Evolutionary conservation across 2,797 vertebrate genomes (phyloP).

Genomic region (Alfaro cultratus): DNA sequence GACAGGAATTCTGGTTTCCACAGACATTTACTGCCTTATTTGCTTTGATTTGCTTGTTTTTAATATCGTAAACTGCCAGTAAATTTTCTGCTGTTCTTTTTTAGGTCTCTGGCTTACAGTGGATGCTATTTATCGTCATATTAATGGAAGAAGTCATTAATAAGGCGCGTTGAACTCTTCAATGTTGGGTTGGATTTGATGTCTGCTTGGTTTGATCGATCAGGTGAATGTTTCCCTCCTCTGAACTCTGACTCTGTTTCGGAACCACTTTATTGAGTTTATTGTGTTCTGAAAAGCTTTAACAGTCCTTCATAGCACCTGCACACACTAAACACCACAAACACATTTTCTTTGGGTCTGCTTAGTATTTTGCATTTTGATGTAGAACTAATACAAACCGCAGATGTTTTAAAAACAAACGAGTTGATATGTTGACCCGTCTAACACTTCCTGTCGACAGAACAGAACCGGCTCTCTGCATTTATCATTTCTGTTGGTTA

Average conservation of each 20-base stretch:
- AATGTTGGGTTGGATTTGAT: neutral
- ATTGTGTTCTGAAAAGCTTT: neutral
- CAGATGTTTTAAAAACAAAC: neutral
- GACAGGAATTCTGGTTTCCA: slow-evolving; percentile 18
- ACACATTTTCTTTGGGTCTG: neutral
- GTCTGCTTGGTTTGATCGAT: neutral
- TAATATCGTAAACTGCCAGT: slow-evolving; percentile 26
- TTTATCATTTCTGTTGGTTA: neutral
- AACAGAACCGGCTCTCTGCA: neutral
- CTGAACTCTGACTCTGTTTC: neutral
- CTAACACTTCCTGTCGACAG: neutral
- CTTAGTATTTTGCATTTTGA: neutral
- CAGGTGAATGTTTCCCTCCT: neutral
- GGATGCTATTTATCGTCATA: neutral
- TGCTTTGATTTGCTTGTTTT: slow-evolving; percentile 29
- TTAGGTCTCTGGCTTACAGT: slow-evolving; percentile 26
- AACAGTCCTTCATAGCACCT: neutral
- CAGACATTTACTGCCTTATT: slow-evolving; percentile 23
- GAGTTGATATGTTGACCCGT: neutral
- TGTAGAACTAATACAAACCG: neutral
- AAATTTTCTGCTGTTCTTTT: slow-evolving; percentile 20
- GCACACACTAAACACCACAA: neutral
- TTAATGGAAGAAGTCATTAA: neutral
- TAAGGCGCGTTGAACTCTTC: neutral
- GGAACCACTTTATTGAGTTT: neutral